phyloP scores from a whole-genome alignment of 2,113 vertebrate species.

The Nycticorax nycticorax region DNA sequence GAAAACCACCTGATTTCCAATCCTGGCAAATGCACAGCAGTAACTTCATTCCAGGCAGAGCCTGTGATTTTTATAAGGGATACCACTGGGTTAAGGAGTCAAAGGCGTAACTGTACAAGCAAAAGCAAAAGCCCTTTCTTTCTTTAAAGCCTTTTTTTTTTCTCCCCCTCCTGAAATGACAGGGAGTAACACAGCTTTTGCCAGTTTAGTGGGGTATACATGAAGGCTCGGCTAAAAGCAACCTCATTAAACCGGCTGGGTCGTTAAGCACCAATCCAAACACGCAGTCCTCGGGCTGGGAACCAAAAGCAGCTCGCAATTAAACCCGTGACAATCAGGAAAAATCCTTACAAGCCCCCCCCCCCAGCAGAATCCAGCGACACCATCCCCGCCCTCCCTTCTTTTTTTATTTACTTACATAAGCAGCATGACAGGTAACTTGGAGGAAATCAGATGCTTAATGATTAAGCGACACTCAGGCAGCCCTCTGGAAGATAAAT shows the following conservation, averaged over 20 bases:
- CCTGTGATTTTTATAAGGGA: background rate
- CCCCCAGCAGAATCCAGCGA: background rate
- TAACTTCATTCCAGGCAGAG: background rate
- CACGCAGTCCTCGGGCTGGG: background rate
- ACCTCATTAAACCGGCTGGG: slow-evolving; percentile 27
- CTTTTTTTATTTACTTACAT: slow-evolving; percentile 12
- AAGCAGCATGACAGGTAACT: slow-evolving; percentile 56
- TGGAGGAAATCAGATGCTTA: slow-evolving; percentile 57
- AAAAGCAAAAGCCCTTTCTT: background rate
- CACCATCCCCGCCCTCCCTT: background rate
- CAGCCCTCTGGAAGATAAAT: slow-evolving; percentile 40
- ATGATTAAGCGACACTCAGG: slow-evolving; percentile 51
- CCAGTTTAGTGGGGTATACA: background rate
- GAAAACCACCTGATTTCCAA: background rate
- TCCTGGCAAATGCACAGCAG: background rate
- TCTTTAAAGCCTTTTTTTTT: background rate
- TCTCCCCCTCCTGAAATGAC: background rate
- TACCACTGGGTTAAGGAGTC: background rate
- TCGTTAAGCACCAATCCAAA: background rate
- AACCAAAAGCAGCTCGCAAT: slow-evolving; percentile 25
- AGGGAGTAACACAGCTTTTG: background rate
- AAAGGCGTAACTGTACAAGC: background rate
- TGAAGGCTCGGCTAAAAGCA: slow-evolving; percentile 4
- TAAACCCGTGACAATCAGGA: background rate
- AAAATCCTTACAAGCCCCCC: background rate